Conservation (phyloP, 2,113 vertebrate species). For the Neofelis nebulosa region DNA sequence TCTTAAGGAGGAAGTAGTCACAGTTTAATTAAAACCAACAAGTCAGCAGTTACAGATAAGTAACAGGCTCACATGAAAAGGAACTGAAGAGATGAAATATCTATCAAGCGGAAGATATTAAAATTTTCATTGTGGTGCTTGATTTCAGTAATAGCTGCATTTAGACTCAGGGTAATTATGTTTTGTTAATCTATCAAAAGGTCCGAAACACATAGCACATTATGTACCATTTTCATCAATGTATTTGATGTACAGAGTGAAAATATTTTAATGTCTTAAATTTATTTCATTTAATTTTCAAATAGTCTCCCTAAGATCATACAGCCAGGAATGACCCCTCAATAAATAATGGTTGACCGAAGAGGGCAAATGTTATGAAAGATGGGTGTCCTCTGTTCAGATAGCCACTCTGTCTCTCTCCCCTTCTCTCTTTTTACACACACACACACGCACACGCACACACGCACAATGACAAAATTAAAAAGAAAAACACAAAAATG, state of each 20-base stretch:
- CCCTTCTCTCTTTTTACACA: neutral
- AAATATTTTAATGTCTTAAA: constrained; percentile 13
- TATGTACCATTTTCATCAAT: neutral
- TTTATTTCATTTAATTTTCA: constrained; percentile 28
- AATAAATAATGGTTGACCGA: constrained; percentile 2
- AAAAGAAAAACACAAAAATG: neutral
- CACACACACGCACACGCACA: neutral
- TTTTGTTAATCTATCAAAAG: constrained; percentile 15
- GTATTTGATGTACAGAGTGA: neutral
- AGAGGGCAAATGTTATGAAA: neutral
- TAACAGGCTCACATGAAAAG: constrained; percentile 27
- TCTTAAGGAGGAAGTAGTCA: neutral
- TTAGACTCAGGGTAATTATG: neutral
- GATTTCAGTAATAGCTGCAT: neutral
- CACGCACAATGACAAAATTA: neutral
- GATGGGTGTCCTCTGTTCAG: neutral
- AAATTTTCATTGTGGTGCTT: neutral
- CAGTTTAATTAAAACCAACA: constrained; percentile 56
- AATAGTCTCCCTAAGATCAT: neutral
- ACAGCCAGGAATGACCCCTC: neutral
- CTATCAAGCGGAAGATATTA: neutral
- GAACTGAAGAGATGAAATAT: neutral
- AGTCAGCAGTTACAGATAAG: neutral
- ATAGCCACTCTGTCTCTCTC: neutral
- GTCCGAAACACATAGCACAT: neutral